Conservation (phyloP, 1,140 invertebrate species). For the Coptotermes formosanus region DNA sequence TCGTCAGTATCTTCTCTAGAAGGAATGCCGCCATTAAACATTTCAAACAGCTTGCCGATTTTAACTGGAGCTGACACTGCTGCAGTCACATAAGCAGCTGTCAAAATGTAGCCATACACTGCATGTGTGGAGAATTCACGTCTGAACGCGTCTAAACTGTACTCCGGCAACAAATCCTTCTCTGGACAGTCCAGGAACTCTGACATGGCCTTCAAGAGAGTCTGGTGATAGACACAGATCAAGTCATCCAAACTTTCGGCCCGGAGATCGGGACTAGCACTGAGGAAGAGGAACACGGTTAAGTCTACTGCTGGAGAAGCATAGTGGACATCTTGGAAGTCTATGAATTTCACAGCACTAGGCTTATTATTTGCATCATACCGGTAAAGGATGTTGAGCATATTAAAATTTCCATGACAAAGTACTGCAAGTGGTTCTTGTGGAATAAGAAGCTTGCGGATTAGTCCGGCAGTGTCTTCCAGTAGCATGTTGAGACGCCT, state of each 20-base stretch:
- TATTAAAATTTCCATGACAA: slow-evolving; percentile 48
- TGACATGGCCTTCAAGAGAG: slow-evolving; percentile 35
- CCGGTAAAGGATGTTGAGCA: slow-evolving; percentile 46
- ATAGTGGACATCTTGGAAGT: slow-evolving; percentile 46
- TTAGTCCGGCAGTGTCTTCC: background rate
- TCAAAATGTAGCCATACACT: slow-evolving; percentile 44
- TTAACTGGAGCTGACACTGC: background rate
- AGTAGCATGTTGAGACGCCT: background rate
- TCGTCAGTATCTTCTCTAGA: background rate
- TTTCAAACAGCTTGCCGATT: background rate
- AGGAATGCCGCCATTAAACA: background rate
- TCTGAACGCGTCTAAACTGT: slow-evolving; percentile 39
- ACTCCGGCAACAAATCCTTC: slow-evolving; percentile 35
- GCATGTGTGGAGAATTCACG: slow-evolving; percentile 42
- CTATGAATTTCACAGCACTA: slow-evolving; percentile 44
- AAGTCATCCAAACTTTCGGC: slow-evolving; percentile 40
- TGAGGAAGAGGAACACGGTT: slow-evolving; percentile 47
- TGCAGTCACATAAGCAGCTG: slow-evolving; percentile 42
- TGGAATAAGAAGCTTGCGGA: background rate
- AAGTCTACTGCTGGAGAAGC: slow-evolving; percentile 47
- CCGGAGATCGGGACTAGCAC: slow-evolving; percentile 39
- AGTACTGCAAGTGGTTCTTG: slow-evolving; percentile 44
- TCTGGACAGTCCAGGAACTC: background rate
- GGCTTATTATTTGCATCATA: slow-evolving; percentile 35
- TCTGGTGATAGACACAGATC: slow-evolving; percentile 43